These are phyloP conservation scores for Macrosteles quadrilineatus DNA, from an alignment of 1,140 invertebrate genomes.

Conservation along the genomic window DNA sequence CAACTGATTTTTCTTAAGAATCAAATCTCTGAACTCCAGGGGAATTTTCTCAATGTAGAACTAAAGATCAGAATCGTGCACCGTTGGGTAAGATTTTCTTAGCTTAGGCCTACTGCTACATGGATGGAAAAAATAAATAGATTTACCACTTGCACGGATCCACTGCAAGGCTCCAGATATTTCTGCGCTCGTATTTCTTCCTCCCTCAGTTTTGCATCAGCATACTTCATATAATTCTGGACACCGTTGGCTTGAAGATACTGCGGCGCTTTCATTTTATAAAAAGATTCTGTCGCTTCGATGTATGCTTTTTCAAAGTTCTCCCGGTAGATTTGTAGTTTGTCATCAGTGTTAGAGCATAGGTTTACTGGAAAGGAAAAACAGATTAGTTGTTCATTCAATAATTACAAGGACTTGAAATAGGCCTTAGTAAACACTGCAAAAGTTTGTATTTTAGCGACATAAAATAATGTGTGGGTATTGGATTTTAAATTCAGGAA, in stretches of 20 bases:
- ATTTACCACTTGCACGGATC: slow-evolving; percentile 68
- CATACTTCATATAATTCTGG: slow-evolving; percentile 96
- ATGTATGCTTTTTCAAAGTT: slow-evolving; percentile 97
- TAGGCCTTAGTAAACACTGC: not conserved
- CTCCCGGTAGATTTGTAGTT: slow-evolving; percentile 93
- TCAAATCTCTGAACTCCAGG: too few relatives aligned
- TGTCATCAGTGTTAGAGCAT: slow-evolving; percentile 91
- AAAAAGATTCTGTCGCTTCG: slow-evolving; percentile 91
- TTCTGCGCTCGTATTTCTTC: slow-evolving; percentile 91
- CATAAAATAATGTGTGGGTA: too few relatives aligned
- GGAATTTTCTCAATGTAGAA: too few relatives aligned
- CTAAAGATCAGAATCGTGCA: too few relatives aligned
- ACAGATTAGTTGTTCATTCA: not conserved
- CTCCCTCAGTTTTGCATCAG: slow-evolving; percentile 91
- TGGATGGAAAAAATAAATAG: too few relatives aligned
- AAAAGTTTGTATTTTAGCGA: too few relatives aligned
- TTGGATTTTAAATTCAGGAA: too few relatives aligned
- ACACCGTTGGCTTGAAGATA: slow-evolving; percentile 91
- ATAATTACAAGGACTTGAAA: not conserved
- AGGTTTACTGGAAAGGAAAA: slow-evolving; percentile 76
- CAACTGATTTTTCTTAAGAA: too few relatives aligned
- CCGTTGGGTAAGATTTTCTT: too few relatives aligned
- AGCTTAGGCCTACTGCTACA: too few relatives aligned
- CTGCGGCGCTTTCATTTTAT: slow-evolving; percentile 87
- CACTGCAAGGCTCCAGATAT: slow-evolving; percentile 91